Conservation (phyloP, 2,888 invertebrate genomes). For the Cepaea hortensis region DNA sequence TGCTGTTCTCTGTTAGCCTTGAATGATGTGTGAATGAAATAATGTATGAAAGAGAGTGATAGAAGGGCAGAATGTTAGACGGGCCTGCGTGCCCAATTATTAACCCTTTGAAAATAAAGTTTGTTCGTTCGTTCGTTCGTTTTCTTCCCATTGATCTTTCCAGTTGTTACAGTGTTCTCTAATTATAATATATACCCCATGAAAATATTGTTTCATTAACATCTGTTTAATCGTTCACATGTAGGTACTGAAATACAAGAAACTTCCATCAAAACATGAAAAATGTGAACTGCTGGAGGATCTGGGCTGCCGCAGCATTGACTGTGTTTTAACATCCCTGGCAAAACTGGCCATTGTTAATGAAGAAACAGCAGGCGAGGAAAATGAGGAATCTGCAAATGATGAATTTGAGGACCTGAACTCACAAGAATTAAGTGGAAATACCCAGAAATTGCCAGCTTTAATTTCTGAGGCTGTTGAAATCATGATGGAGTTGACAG, state of each 20-base stretch:
- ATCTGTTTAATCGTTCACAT: too few species aligned
- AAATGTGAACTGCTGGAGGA: neutral
- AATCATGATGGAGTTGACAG: slow-evolving; percentile 22
- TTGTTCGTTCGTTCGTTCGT: too few species aligned
- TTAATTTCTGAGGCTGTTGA: neutral
- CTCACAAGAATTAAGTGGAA: neutral
- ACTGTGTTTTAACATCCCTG: neutral
- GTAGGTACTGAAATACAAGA: neutral
- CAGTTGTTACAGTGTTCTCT: too few species aligned
- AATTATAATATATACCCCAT: too few species aligned
- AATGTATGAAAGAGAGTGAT: too few species aligned
- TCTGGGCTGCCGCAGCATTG: neutral
- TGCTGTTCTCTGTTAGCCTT: too few species aligned
- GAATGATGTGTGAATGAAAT: too few species aligned
- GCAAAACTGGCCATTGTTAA: neutral
- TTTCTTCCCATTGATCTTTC: too few species aligned
- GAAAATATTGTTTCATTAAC: too few species aligned
- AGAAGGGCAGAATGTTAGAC: too few species aligned
- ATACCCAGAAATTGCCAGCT: neutral
- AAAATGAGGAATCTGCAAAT: neutral
- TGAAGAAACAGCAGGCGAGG: neutral
- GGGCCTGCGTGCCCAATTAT: too few species aligned
- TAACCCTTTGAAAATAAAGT: too few species aligned
- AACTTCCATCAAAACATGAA: neutral
- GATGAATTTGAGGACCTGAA: neutral